Evolutionary conservation across 2,888 invertebrate genomes (phyloP).

Genomic region (Stenichneumon culpator): DNA sequence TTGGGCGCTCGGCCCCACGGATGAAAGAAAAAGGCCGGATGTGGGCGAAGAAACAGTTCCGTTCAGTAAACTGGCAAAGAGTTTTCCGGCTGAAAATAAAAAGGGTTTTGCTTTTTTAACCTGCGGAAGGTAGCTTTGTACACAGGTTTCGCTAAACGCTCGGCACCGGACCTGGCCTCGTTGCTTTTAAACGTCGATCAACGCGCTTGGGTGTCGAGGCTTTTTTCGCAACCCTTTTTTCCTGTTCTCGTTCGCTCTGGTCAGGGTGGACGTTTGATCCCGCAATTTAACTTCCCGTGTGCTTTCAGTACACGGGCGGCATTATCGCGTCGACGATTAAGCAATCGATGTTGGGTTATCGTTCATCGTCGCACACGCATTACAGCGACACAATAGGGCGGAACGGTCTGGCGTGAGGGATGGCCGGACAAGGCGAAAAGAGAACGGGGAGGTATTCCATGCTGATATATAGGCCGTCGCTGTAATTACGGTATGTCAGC

Average conservation of each 20-base stretch:
- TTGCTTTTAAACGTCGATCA: conserved; percentile 50
- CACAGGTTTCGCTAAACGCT: conserved; percentile 20
- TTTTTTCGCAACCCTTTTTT: not conserved
- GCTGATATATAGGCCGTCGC: not conserved
- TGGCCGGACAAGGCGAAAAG: not conserved
- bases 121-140: not conserved
- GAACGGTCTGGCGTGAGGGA: not conserved
- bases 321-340: not conserved
- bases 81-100: conserved; percentile 1
- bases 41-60: conserved; percentile 15
- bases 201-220: conserved; percentile 19
- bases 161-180: conserved; percentile 16
- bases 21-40: conserved; percentile 36
- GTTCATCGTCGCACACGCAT: too few relatives aligned
- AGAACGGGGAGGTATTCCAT: not conserved
- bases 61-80: not conserved
- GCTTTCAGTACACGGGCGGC: too few relatives aligned
- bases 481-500: conserved; percentile 42
- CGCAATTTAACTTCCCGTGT: too few relatives aligned
- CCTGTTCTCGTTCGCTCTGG: not conserved
- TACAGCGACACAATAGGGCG: not conserved
- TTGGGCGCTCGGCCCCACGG: conserved; percentile 18
- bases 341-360: too few relatives aligned
- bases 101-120: conserved; percentile 21
- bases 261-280: not conserved